Conservation (phyloP, 1,140 invertebrate species). For the silkworm (Bombyx mori) region ASM3026992v2 NC_085111.1:7675501-7676000, state of each 20-base stretch:
- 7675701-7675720: not conserved
- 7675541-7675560: too few relatives aligned
- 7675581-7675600: too few relatives aligned
- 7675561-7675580: too few relatives aligned
- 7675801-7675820: slow-evolving; percentile 39
- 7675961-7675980: slow-evolving; percentile 53
- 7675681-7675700: not conserved
- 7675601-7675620: too few relatives aligned
- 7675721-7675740: slow-evolving; percentile 50
- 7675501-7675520: too few relatives aligned
- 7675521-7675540: too few relatives aligned
- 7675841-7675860: slow-evolving; percentile 38
- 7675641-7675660: too few relatives aligned
- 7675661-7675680: too few relatives aligned
- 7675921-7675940: slow-evolving; percentile 40
- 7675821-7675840: slow-evolving; percentile 37
- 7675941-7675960: slow-evolving; percentile 45
- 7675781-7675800: slow-evolving; percentile 50
- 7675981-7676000: slow-evolving; percentile 42
- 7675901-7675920: slow-evolving; percentile 48
- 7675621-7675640: too few relatives aligned
- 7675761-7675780: slow-evolving; percentile 47
- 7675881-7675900: slow-evolving; percentile 61
- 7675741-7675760: slow-evolving; percentile 42
- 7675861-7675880: slow-evolving; percentile 50